Evolutionary conservation across 1,140 invertebrate species (phyloP).

Genomic region (Drosophila neocordata): DNA sequence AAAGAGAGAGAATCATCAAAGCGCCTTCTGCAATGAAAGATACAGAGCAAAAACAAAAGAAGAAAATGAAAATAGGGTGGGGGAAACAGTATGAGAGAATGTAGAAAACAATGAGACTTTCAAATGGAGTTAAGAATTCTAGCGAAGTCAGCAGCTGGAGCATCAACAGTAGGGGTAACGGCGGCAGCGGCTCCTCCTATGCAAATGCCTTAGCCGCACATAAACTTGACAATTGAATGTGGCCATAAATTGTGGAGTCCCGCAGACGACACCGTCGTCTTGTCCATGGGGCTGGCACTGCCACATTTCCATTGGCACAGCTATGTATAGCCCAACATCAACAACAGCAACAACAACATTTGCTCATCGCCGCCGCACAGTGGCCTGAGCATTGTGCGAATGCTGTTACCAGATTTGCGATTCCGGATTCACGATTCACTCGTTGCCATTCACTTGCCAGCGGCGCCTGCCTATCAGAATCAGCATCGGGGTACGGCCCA

Average conservation of each 20-base stretch:
- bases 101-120: constrained; percentile 62
- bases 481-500: constrained; percentile 41
- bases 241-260: constrained; percentile 66
- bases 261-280: constrained; percentile 33
- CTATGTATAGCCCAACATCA: background rate
- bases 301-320: constrained; percentile 25
- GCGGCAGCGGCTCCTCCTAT: constrained; percentile 61
- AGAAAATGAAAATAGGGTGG: constrained; percentile 23
- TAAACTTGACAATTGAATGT: constrained; percentile 80
- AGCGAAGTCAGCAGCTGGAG: constrained; percentile 44
- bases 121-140: constrained; percentile 62
- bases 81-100: constrained; percentile 22
- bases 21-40: constrained; percentile 43
- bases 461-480: constrained; percentile 66
- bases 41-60: constrained; percentile 32
- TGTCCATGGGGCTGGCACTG: constrained; percentile 5
- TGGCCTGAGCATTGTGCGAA: constrained; percentile 58
- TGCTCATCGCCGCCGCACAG: constrained; percentile 30
- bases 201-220: constrained; percentile 66
- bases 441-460: constrained; percentile 62
- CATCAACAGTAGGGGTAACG: background rate
- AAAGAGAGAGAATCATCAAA: constrained; percentile 45
- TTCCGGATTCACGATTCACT: constrained; percentile 30
- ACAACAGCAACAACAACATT: background rate
- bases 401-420: constrained; percentile 29